These are phyloP conservation scores for Acanthosepion pharaonis DNA, from an alignment of 2,888 invertebrate species.

Conservation along the genomic window DNA sequence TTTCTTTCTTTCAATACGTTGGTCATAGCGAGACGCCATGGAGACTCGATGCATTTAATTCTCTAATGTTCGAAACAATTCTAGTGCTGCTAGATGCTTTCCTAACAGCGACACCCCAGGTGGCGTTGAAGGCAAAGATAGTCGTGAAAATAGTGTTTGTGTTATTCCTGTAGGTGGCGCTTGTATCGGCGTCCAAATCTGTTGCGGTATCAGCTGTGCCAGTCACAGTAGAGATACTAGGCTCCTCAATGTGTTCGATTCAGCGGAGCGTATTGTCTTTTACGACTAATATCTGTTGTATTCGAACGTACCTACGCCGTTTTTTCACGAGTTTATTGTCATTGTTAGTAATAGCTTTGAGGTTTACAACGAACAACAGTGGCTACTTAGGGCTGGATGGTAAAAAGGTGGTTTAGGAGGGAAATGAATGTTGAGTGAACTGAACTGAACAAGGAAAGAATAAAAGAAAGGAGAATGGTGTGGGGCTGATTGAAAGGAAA, in stretches of 20 bases:
- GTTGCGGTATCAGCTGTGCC: background rate
- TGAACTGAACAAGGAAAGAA: background rate
- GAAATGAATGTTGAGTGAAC: background rate
- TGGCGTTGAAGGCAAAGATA: background rate
- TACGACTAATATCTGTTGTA: conserved; percentile 22
- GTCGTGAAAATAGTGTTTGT: background rate
- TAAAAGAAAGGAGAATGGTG: background rate
- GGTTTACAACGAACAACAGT: background rate
- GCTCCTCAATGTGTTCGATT: background rate
- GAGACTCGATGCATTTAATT: background rate
- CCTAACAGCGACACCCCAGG: background rate
- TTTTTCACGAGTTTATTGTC: conserved; percentile 1
- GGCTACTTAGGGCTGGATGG: background rate
- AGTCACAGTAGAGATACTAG: background rate
- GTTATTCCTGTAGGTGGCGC: background rate
- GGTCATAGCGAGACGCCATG: background rate
- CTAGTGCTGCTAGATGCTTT: background rate
- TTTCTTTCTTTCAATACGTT: background rate
- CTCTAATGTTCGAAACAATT: background rate
- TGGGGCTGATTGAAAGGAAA: background rate
- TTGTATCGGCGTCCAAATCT: background rate
- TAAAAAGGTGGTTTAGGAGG: background rate
- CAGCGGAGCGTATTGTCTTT: conserved; percentile 20
- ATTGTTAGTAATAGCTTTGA: background rate
- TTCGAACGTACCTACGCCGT: background rate